Conservation (phyloP, 2,888 invertebrate genomes). For the Nemotelus pantherinus region DNA sequence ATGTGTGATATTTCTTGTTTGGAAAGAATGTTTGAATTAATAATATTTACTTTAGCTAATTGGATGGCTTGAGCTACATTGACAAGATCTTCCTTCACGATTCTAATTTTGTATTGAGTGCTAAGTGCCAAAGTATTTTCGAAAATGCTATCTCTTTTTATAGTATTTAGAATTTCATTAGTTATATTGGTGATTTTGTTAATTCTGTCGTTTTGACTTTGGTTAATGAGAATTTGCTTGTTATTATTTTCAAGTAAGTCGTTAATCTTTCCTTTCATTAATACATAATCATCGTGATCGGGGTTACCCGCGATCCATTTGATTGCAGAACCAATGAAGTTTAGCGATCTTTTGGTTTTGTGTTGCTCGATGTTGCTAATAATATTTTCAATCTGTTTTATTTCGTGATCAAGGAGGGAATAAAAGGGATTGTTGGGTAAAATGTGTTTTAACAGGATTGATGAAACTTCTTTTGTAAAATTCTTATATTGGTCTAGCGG, state of each 20-base stretch:
- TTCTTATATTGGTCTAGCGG: constrained; percentile 1
- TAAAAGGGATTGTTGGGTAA: not conserved
- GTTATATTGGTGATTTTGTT: constrained; percentile 8
- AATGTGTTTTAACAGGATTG: constrained; percentile 1
- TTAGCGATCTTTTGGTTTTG: constrained; percentile 10
- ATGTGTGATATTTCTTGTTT: constrained; percentile 15
- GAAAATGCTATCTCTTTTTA: constrained; percentile 10
- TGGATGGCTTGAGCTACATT: constrained; percentile 1
- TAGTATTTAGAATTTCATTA: constrained; percentile 7
- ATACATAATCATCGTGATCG: constrained; percentile 21
- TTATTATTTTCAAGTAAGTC: not conserved
- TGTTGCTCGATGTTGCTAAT: not conserved
- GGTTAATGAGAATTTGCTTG: not conserved
- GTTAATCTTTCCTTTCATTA: constrained; percentile 30
- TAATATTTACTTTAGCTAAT: not conserved
- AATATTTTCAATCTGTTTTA: not conserved
- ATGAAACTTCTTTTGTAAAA: not conserved
- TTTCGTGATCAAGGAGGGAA: constrained; percentile 1
- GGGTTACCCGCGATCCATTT: constrained; percentile 37
- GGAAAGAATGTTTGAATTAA: constrained; percentile 24
- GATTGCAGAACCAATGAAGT: constrained; percentile 10
- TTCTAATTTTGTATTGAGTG: constrained; percentile 24
- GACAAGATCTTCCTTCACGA: constrained; percentile 8
- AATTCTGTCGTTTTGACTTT: not conserved
- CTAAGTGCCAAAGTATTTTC: constrained; percentile 13